Evolutionary conservation across 2,888 invertebrate species (phyloP).

Genomic region (Dysmachus trigonus): DNA sequence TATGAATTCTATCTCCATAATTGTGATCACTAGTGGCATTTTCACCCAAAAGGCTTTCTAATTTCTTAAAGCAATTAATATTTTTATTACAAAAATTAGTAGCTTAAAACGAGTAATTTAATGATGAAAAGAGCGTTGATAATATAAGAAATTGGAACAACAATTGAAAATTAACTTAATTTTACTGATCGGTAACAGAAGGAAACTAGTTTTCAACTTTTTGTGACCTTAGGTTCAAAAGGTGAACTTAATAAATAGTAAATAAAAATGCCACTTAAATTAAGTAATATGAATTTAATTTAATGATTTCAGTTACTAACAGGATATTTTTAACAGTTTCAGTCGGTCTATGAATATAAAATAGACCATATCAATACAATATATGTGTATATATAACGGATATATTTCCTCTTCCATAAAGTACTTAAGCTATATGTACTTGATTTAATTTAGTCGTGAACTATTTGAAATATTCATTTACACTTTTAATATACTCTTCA

Average conservation of each 20-base stretch:
- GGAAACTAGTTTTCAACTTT: neutral
- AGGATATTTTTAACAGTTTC: slow-evolving; percentile 49
- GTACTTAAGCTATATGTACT: neutral
- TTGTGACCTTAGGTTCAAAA: neutral
- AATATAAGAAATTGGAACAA: neutral
- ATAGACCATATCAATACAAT: slow-evolving; percentile 38
- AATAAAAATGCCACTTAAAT: neutral
- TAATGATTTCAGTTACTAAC: slow-evolving; percentile 41
- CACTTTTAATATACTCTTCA: slow-evolving; percentile 2
- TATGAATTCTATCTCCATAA: neutral
- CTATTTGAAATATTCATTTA: neutral
- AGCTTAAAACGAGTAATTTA: neutral
- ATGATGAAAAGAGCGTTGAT: neutral
- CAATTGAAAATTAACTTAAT: neutral
- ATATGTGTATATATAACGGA: neutral
- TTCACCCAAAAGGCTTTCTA: neutral
- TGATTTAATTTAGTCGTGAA: neutral
- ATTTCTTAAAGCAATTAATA: neutral
- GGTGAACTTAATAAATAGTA: neutral
- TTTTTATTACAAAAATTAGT: neutral
- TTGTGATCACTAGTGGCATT: neutral
- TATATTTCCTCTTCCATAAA: neutral
- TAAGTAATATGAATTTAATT: neutral
- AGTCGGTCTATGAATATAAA: slow-evolving; percentile 50
- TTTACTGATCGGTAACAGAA: neutral